Conservation (phyloP, 2,113 vertebrate species). For the Fulmarus glacialis region DNA sequence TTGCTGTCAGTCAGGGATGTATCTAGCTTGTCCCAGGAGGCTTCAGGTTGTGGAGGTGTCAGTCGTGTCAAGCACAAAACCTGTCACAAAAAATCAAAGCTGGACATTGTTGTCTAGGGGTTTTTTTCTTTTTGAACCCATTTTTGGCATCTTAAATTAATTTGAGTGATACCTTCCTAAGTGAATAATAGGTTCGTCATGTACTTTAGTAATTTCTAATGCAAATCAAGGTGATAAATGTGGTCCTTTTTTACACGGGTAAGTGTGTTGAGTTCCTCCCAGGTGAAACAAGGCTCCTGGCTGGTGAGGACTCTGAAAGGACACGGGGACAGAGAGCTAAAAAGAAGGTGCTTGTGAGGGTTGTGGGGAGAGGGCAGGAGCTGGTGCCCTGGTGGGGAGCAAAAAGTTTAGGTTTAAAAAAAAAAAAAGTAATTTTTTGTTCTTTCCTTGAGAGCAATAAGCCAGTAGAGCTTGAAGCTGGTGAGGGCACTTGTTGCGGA, state of each 20-base stretch:
- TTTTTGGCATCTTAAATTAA: not conserved
- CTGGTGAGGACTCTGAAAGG: not conserved
- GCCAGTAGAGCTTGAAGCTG: not conserved
- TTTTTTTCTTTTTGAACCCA: not conserved
- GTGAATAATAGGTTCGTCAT: not conserved
- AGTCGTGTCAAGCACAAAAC: not conserved
- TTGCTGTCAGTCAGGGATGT: not conserved
- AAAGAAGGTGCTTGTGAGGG: too few species aligned
- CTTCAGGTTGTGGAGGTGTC: not conserved
- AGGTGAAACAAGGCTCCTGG: not conserved
- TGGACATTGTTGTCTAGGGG: not conserved
- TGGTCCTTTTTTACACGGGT: not conserved
- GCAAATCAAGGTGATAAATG: rapidly evolving
- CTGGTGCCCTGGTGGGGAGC: not conserved
- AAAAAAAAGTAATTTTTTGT: rapidly evolving
- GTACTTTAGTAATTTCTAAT: not conserved
- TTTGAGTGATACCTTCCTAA: not conserved
- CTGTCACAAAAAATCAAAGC: not conserved
- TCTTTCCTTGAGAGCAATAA: not conserved
- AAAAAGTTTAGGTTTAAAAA: not conserved
- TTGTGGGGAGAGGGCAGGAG: not conserved
- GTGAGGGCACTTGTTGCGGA: not conserved
- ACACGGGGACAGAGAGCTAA: not conserved
- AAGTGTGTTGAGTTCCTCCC: not conserved
- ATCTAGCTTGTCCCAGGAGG: not conserved